These are phyloP conservation scores for Apostichopus leukothele DNA, from an alignment of 53 echinoderm and acorn worm species.

Conservation along the genomic window DNA sequence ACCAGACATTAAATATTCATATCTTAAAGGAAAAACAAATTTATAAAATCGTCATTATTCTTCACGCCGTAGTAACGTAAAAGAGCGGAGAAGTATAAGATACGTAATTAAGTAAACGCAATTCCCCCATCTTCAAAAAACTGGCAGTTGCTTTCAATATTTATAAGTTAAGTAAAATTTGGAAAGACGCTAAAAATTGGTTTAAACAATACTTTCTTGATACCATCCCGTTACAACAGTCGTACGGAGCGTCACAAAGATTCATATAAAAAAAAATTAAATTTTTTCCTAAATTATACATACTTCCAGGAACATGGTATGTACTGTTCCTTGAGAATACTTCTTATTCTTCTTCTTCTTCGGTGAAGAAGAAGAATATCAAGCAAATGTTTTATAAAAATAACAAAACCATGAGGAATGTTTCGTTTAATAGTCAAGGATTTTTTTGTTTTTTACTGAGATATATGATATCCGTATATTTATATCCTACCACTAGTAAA, in stretches of 20 bases:
- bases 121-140: neutral
- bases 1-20: too few relatives aligned
- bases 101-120: neutral
- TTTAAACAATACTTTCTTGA: slow-evolving; percentile 29
- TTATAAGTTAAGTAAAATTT: slow-evolving; percentile 38
- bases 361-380: too few relatives aligned
- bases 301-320: too few relatives aligned
- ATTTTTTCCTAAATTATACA: neutral
- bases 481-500: neutral
- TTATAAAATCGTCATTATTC: neutral
- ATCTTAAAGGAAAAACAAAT: neutral
- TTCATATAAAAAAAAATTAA: neutral
- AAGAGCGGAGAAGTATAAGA: neutral
- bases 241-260: neutral
- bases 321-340: too few relatives aligned
- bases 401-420: slow-evolving; percentile 44
- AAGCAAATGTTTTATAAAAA: slow-evolving; percentile 34
- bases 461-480: slow-evolving; percentile 34
- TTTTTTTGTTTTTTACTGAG: neutral
- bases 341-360: too few relatives aligned
- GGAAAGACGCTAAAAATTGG: slow-evolving; percentile 37
- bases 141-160: slow-evolving; percentile 43
- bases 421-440: slow-evolving; percentile 25
- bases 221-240: neutral
- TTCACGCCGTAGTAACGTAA: neutral